Percentiles rank a stretch among this genome's conserved stretches.
phyloP scores from a whole-genome alignment of 2,797 vertebrate species.

The Sebastes taczanowskii region DNA sequence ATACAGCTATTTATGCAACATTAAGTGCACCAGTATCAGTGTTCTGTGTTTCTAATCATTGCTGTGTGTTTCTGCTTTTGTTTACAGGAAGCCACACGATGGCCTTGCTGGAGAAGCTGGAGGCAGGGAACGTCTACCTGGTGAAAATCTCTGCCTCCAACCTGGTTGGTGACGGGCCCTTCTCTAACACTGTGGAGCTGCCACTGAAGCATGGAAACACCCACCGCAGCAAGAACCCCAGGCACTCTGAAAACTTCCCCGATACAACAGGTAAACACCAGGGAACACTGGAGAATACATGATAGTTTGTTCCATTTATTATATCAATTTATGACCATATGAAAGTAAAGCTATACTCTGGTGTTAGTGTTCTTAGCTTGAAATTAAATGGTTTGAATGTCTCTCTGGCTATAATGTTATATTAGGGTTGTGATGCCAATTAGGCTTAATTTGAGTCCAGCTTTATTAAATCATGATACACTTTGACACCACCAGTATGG shows the following conservation, averaged over 20 bases:
- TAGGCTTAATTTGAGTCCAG: neutral
- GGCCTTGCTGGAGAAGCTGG: slow-evolving; percentile 94
- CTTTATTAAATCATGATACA: neutral
- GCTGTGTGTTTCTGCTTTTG: slow-evolving; percentile 7
- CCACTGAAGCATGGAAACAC: slow-evolving; percentile 81
- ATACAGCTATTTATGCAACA: neutral
- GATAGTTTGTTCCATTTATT: neutral
- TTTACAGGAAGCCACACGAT: slow-evolving; percentile 91
- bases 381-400: neutral
- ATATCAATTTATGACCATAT: neutral
- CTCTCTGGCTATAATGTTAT: neutral
- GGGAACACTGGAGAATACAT: neutral
- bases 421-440: neutral
- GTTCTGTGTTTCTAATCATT: slow-evolving; percentile 11
- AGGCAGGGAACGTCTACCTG: slow-evolving; percentile 90
- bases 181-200: slow-evolving; percentile 90
- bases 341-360: neutral
- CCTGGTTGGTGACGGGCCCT: slow-evolving; percentile 93
- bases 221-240: slow-evolving; percentile 88
- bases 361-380: neutral
- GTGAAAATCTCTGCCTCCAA: slow-evolving; percentile 96
- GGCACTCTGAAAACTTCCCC: slow-evolving; percentile 79
- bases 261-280: slow-evolving; percentile 80
- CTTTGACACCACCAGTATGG: neutral
- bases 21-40: neutral